Conservation (phyloP, 2,888 invertebrate genomes). For the Andrena flavipes region DNA sequence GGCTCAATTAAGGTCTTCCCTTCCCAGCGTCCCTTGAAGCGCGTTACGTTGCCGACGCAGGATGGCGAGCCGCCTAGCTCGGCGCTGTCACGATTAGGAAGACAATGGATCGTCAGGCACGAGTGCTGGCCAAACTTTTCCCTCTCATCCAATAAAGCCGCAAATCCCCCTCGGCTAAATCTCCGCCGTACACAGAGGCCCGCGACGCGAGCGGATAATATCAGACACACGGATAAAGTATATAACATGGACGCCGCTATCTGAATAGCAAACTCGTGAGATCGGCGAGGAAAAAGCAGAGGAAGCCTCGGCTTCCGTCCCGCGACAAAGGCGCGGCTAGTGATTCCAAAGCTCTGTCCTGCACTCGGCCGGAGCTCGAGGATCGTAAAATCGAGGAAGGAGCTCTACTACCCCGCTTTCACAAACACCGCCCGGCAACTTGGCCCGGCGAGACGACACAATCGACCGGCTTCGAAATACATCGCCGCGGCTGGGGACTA, state of each 20-base stretch:
- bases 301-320: constrained; percentile 15
- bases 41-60: neutral
- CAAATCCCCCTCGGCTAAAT: constrained; percentile 41
- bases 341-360: constrained; percentile 17
- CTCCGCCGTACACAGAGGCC: constrained; percentile 31
- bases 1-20: neutral
- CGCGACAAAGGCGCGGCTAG: constrained; percentile 11
- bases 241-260: neutral
- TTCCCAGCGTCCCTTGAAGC: neutral
- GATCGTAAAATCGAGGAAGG: constrained; percentile 1
- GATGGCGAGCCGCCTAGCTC: neutral
- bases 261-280: constrained; percentile 42
- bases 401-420: neutral
- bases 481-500: neutral
- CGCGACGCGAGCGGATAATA: constrained; percentile 43
- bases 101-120: constrained; percentile 43
- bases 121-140: constrained; percentile 43
- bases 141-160: constrained; percentile 48
- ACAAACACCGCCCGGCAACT: constrained; percentile 1
- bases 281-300: constrained; percentile 22
- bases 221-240: constrained; percentile 40
- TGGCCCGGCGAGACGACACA: neutral
- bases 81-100: constrained; percentile 31
- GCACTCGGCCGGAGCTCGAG: neutral
- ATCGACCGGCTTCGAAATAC: neutral